Base-by-base conservation (phyloP, 1,140 invertebrate species). In the Zaprionus africanus region DNA sequence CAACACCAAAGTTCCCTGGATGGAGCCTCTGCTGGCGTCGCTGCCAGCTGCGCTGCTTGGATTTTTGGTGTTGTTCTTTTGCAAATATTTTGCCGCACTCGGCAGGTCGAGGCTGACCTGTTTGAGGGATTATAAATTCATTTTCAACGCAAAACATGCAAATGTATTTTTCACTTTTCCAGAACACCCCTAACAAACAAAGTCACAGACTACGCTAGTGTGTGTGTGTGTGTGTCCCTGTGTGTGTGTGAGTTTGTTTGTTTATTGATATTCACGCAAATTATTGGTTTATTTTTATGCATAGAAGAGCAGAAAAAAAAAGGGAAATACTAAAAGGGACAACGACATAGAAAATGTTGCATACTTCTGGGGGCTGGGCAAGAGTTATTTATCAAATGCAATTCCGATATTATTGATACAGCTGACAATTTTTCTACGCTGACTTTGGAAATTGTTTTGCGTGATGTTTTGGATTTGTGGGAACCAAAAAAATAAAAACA, bases 111-210 rank as follows among this genome's bases (percentile, higher is more conserved):
- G 49, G 49, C n/a, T 72, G 73, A 68, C 66, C 76, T 56, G 56
- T 79, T 85, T 81, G 76, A 58, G 67, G 82, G 79, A 86, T 86
- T 86, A 86, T 86, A 82, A 86, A 86, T 86, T 82, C 79, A 81
- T 79, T 82, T 86, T 74, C 75, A 68, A 72, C 70, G 83, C 83
- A 79, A 81, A 75, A 79, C 78, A 80, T 59, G 59, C 41, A 58
- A 73, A 78, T 71, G 24, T 61, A 79, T 79, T 82, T 81, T 78
- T 77, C 41, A 72, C 38, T 43, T 60, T 62, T 75, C 58, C 19
- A 6, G n/a, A 4, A 43, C 36, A 22, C 13, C 13, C 26, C 38
- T 12, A 65, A 66, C 63, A 65, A 53, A 49, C 26, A 31, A 66
- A 51, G 34, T 26, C 34, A 56, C n/a, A 9, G 41, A 7, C 6